phyloP scores from a whole-genome alignment of 2,113 vertebrate genomes.

The Corythornis madagascariensis region DNA sequence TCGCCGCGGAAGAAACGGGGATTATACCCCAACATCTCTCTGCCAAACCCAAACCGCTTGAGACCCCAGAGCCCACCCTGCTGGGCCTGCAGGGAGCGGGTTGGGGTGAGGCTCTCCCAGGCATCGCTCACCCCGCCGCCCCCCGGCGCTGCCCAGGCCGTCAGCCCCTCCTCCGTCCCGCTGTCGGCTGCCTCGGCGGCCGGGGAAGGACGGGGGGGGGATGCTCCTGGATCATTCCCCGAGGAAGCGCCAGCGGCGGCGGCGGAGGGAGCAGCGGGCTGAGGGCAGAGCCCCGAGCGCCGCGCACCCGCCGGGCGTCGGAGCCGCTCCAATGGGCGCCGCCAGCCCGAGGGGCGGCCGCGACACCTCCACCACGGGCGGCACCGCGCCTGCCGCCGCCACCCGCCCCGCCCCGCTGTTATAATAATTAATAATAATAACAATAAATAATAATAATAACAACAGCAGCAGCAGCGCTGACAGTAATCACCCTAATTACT shows the following conservation, averaged over 20 bases:
- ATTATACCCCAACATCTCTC: too few relatives aligned
- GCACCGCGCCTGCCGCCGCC: background rate
- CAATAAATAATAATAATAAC: background rate
- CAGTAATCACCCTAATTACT: background rate
- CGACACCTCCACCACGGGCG: background rate
- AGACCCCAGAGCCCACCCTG: background rate
- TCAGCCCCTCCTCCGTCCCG: background rate
- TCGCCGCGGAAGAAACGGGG: accelerated
- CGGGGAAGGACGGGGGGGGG: background rate
- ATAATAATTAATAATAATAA: background rate
- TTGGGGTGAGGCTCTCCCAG: accelerated
- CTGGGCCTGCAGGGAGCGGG: background rate
- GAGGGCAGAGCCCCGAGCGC: background rate
- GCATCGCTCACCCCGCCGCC: background rate
- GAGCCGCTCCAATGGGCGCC: background rate
- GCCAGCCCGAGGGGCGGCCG: background rate
- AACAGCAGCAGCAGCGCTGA: background rate
- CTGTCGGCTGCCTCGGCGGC: too few relatives aligned
- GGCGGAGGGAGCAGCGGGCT: background rate
- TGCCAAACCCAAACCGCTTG: background rate
- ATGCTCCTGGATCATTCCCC: background rate
- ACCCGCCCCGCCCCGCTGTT: background rate
- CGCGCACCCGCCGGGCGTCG: background rate
- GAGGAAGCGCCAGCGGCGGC: too few relatives aligned
- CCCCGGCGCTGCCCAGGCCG: background rate